A percentile compares a stretch with the other conserved stretches of the same genome.
Conservation (phyloP, 2,113 vertebrate genomes). For the Heterochromis multidens region DNA sequence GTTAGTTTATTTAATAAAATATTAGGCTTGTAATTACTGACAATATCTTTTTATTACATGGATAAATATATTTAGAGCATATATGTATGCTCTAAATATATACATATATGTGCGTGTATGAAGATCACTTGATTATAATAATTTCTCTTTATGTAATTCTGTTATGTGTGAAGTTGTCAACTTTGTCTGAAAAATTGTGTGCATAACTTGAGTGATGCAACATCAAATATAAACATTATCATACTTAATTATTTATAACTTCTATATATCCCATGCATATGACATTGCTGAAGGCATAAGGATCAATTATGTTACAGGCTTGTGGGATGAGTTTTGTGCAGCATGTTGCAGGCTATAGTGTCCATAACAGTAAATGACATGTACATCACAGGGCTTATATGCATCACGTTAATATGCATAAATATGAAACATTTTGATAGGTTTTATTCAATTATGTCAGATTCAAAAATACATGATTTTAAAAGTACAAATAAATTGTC, state of each 20-base stretch:
- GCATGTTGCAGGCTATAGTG: background rate
- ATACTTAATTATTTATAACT: background rate
- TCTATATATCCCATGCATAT: background rate
- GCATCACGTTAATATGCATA: accelerated
- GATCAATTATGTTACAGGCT: background rate
- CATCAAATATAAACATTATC: background rate
- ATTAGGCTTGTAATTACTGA: too few species aligned
- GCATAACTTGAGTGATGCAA: too few species aligned
- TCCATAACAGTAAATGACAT: too few species aligned
- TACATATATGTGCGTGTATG: too few species aligned
- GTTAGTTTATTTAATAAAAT: too few species aligned
- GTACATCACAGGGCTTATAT: background rate
- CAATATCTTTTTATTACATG: too few species aligned
- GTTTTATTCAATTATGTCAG: accelerated
- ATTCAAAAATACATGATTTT: background rate
- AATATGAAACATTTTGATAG: background rate
- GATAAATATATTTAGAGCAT: too few species aligned
- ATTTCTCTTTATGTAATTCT: too few species aligned
- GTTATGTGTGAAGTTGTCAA: too few species aligned
- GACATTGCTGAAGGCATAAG: background rate
- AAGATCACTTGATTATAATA: too few species aligned
- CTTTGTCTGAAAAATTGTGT: background rate
- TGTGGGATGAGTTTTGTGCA: background rate
- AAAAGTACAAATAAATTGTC: background rate
- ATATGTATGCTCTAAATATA: too few species aligned